phyloP scores from a whole-genome alignment of 2,797 vertebrate species.

The Semaprochilodus insignis region DNA sequence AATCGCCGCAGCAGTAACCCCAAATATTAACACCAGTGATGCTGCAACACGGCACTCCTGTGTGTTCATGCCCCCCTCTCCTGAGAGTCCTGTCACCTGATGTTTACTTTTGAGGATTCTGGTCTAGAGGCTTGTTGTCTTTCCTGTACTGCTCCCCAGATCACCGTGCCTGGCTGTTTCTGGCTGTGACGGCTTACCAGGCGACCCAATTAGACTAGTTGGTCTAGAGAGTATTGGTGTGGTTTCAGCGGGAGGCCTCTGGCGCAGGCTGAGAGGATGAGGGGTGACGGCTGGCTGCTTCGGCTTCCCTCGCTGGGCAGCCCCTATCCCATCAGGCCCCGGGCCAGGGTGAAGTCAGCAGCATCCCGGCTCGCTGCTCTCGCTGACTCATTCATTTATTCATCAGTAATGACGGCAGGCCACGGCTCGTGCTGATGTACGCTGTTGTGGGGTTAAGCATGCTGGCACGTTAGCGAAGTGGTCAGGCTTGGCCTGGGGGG shows the following conservation, averaged over 20 bases:
- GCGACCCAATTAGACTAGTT: constrained; percentile 52
- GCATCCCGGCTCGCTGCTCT: constrained; percentile 37
- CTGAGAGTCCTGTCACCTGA: constrained; percentile 19
- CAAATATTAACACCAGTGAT: too few relatives aligned
- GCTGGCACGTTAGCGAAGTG: not conserved
- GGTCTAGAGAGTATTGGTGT: constrained; percentile 44
- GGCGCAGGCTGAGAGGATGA: constrained; percentile 69
- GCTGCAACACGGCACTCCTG: not conserved
- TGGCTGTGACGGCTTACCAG: constrained; percentile 12
- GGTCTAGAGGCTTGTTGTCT: constrained; percentile 10
- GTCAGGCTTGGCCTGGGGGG: not conserved
- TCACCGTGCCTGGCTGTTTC: constrained; percentile 14
- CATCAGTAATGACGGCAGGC: constrained; percentile 55
- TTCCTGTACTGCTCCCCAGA: constrained; percentile 16
- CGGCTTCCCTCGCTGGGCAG: constrained; percentile 74
- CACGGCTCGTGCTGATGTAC: constrained; percentile 51
- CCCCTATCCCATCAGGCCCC: constrained; percentile 32
- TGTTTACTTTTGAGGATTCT: constrained; percentile 22
- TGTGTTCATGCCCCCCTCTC: not conserved
- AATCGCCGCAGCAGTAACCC: too few relatives aligned
- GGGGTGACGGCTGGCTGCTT: constrained; percentile 88
- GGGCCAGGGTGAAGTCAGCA: constrained; percentile 57
- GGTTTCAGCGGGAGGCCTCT: constrained; percentile 11
- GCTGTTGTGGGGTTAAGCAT: not conserved
- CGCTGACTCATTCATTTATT: constrained; percentile 68